A percentile compares a stretch with the other conserved stretches of the same genome.
phyloP scores from a whole-genome alignment of 2,113 vertebrate species.

The Candoia aspera region DNA sequence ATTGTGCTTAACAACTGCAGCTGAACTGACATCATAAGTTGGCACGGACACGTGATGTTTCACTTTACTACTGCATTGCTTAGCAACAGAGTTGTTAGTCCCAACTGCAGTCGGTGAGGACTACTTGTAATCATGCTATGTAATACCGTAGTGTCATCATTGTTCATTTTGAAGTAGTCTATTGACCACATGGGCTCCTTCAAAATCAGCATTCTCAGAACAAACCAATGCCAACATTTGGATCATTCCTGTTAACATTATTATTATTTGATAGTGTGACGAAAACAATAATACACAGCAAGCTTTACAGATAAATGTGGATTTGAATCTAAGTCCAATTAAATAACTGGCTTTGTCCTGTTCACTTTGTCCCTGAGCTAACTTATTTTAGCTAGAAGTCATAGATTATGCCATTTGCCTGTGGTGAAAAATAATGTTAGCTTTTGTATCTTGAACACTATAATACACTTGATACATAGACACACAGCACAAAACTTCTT shows the following conservation, averaged over 20 bases:
- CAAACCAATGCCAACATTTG: neutral
- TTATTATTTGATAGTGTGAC: neutral
- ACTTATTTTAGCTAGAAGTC: neutral
- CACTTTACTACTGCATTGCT: neutral
- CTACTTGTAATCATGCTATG: neutral
- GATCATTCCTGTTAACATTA: too few species aligned
- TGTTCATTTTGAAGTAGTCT: neutral
- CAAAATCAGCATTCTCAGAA: neutral
- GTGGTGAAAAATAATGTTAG: neutral
- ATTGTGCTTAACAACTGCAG: neutral
- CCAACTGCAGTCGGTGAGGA: neutral
- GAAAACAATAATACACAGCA: neutral
- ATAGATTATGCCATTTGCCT: neutral
- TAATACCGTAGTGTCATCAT: neutral
- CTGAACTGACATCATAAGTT: neutral
- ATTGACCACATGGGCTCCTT: neutral
- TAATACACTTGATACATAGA: neutral
- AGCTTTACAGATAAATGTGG: neutral
- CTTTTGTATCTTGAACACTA: neutral
- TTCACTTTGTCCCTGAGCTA: neutral
- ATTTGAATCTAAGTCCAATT: neutral
- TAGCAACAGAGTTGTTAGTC: neutral
- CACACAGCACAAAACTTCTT: neutral
- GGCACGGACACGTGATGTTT: neutral
- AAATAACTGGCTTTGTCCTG: neutral